Conservation (phyloP, 2,113 vertebrate species). For the Tapirus terrestris region DNA sequence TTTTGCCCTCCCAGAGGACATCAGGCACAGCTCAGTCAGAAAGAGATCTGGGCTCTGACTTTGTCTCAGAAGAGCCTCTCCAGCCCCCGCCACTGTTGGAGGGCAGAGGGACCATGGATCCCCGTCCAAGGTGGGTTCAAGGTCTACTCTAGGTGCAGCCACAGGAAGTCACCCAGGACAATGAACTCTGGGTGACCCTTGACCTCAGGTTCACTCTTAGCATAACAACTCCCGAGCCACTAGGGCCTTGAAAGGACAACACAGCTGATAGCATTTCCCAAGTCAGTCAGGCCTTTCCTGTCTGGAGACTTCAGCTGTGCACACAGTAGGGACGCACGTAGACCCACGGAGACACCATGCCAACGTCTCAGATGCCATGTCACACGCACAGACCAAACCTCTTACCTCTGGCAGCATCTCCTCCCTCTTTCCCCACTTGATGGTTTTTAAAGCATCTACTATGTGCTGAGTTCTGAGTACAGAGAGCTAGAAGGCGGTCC, state of each 20-base stretch:
- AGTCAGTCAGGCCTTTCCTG: not conserved
- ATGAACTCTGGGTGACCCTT: constrained; percentile 46
- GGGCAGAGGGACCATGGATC: no score
- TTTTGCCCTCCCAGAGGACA: not conserved
- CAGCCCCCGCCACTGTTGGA: no score
- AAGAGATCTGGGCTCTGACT: not conserved
- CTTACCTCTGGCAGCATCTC: not conserved
- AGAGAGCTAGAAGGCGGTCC: not conserved
- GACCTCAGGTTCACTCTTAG: not conserved
- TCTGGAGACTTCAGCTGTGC: rapidly evolving
- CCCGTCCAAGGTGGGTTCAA: not conserved
- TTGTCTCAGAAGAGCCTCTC: not conserved
- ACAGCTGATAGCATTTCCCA: not conserved
- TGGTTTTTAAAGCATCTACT: constrained; percentile 17
- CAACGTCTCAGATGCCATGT: rapidly evolving
- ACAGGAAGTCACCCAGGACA: constrained; percentile 10
- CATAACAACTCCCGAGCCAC: not conserved
- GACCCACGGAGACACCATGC: not conserved
- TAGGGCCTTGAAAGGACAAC: not conserved
- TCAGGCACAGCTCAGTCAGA: not conserved
- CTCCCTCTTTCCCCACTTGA: not conserved
- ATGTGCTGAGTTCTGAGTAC: not conserved
- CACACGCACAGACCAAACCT: rapidly evolving
- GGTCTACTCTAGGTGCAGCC: not conserved
- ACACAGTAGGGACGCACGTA: rapidly evolving